Evolutionary conservation across 2,888 invertebrate species (phyloP).

Genomic region (Ypsolopha scabrella): DNA sequence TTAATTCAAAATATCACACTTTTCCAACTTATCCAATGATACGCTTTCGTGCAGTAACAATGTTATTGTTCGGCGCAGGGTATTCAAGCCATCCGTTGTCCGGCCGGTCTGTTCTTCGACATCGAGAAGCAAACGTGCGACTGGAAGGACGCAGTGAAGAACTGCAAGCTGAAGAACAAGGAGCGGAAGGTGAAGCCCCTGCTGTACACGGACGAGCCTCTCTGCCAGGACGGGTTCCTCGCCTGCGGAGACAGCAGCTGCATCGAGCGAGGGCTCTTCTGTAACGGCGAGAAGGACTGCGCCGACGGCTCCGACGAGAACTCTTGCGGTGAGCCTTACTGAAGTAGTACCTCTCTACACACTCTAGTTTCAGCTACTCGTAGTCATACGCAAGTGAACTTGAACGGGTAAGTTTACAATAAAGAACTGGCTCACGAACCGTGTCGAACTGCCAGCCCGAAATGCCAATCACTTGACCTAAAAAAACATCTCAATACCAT

Average conservation of each 20-base stretch:
- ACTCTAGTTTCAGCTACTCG: background rate
- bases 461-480: constrained; percentile 57
- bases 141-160: constrained; percentile 94
- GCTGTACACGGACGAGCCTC: constrained; percentile 89
- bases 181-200: constrained; percentile 89
- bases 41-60: constrained; percentile 17
- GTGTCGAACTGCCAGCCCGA: constrained; percentile 44
- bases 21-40: background rate
- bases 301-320: constrained; percentile 91
- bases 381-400: constrained; percentile 25
- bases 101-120: constrained; percentile 92
- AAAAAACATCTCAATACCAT: constrained; percentile 46
- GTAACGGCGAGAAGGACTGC: constrained; percentile 93
- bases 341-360: background rate
- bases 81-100: constrained; percentile 92
- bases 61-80: constrained; percentile 67
- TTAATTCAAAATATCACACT: background rate
- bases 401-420: constrained; percentile 25
- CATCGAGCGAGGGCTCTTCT: constrained; percentile 91
- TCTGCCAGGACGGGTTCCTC: constrained; percentile 87
- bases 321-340: constrained; percentile 81
- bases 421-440: constrained; percentile 29
- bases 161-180: constrained; percentile 91
- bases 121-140: constrained; percentile 96
- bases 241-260: constrained; percentile 91